A percentile compares a stretch with the other conserved stretches of the same genome.
Evolutionary conservation across 2,113 vertebrate species (phyloP).

Genomic region (Otis tarda): DNA sequence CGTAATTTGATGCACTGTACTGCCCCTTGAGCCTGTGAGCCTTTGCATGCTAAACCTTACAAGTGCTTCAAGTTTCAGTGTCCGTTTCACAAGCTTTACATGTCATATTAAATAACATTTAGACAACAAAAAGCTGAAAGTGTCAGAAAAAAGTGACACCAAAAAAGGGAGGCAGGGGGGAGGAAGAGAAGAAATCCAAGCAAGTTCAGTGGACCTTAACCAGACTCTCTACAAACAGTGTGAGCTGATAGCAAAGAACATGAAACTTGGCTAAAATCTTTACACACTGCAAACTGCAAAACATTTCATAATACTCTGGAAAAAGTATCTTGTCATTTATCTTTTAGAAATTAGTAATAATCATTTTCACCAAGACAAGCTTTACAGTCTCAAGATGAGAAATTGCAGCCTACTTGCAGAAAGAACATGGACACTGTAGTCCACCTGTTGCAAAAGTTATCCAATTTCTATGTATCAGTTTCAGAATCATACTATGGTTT

Average conservation of each 20-base stretch:
- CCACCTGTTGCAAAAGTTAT: accelerated
- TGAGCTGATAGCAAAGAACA: not conserved
- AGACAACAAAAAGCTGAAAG: not conserved
- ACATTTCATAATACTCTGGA: not conserved
- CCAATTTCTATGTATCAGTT: accelerated
- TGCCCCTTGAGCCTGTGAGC: not conserved
- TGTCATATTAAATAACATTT: not conserved
- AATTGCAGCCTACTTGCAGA: not conserved
- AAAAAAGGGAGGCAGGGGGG: accelerated
- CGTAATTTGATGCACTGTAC: not conserved
- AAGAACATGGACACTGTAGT: not conserved
- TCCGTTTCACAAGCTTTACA: not conserved
- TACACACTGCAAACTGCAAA: not conserved
- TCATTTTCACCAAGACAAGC: not conserved
- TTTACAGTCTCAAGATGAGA: not conserved
- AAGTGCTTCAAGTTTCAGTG: not conserved
- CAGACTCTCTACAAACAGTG: accelerated
- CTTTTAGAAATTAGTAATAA: not conserved
- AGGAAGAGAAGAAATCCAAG: not conserved
- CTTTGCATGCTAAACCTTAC: not conserved
- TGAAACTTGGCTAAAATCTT: not conserved
- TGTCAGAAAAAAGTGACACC: not conserved
- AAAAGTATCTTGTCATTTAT: not conserved
- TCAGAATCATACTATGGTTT: not conserved
- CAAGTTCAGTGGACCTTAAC: not conserved